phyloP scores from a whole-genome alignment of 1,140 invertebrate genomes.

The Ceratitis capitata region DNA sequence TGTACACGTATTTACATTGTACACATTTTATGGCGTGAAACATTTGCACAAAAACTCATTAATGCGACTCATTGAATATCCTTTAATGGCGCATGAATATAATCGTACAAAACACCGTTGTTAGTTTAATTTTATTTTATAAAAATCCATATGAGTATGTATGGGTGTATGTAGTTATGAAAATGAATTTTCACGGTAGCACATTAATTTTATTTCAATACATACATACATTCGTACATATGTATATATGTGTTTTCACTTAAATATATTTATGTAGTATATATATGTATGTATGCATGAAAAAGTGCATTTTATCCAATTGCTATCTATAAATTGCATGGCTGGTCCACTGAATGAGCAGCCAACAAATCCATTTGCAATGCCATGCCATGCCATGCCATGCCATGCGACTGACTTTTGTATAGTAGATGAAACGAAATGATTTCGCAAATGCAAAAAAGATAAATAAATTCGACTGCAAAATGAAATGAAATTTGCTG shows the following conservation, averaged over 20 bases:
- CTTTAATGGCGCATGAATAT: slow-evolving; percentile 8
- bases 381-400: not conserved
- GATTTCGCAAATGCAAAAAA: slow-evolving; percentile 9
- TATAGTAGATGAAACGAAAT: slow-evolving; percentile 19
- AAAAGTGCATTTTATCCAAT: slow-evolving; percentile 2
- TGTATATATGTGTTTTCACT: not conserved
- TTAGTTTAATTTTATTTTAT: no score
- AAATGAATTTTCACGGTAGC: slow-evolving; percentile 13
- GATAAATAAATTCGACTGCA: slow-evolving; percentile 23
- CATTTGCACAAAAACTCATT: slow-evolving; percentile 25
- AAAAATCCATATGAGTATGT: no score
- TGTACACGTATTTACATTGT: not conserved
- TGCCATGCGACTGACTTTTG: not conserved
- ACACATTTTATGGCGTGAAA: not conserved
- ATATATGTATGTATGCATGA: not conserved
- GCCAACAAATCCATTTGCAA: slow-evolving; percentile 17
- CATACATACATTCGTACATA: not conserved
- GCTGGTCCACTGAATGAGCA: not conserved
- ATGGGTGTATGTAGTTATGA: not conserved
- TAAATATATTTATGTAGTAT: not conserved
- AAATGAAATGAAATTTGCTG: slow-evolving; percentile 24
- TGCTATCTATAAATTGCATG: slow-evolving; percentile 9
- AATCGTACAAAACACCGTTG: no score
- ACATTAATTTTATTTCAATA: not conserved
- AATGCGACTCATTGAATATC: slow-evolving; percentile 31